phyloP scores from a whole-genome alignment of 1,140 invertebrate species.

The Drosophila navojoa region DNA sequence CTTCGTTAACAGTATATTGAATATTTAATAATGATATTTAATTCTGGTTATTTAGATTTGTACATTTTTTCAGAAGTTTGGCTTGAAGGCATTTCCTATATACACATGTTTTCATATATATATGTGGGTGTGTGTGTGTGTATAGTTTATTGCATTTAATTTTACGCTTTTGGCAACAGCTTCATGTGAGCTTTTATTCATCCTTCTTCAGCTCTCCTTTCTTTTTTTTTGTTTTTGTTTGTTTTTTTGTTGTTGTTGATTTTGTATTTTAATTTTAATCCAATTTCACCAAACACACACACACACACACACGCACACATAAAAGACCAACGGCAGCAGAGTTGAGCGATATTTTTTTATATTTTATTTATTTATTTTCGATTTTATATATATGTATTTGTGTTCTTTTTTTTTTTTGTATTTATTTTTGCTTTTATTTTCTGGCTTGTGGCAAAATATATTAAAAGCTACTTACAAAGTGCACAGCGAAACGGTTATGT shows the following conservation, averaged over 20 bases:
- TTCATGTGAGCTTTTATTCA: neutral
- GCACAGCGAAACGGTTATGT: constrained; percentile 64
- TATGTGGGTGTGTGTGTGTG: no score
- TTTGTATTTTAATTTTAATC: constrained; percentile 44
- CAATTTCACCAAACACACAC: constrained; percentile 15
- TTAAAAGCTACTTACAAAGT: constrained; percentile 82
- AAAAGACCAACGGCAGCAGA: neutral
- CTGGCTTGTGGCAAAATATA: constrained; percentile 76
- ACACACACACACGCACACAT: constrained; percentile 3
- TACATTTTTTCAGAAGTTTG: neutral
- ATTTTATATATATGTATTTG: constrained; percentile 11
- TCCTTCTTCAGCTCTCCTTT: neutral
- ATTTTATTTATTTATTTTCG: constrained; percentile 20
- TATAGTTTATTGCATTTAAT: constrained; percentile 58
- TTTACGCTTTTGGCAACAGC: constrained; percentile 34
- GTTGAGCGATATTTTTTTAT: constrained; percentile 17
- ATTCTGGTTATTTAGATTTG: neutral
- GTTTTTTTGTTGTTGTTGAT: constrained; percentile 28
- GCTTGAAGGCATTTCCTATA: neutral
- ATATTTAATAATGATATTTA: neutral
- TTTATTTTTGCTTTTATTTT: constrained; percentile 42
- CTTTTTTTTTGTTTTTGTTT: neutral
- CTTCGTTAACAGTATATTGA: neutral
- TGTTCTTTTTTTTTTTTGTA: constrained; percentile 31
- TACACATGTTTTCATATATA: neutral